Percentiles rank a stretch among this genome's conserved stretches.
Conservation (phyloP, 2,888 invertebrate genomes). For the Leucozona laternaria region DNA sequence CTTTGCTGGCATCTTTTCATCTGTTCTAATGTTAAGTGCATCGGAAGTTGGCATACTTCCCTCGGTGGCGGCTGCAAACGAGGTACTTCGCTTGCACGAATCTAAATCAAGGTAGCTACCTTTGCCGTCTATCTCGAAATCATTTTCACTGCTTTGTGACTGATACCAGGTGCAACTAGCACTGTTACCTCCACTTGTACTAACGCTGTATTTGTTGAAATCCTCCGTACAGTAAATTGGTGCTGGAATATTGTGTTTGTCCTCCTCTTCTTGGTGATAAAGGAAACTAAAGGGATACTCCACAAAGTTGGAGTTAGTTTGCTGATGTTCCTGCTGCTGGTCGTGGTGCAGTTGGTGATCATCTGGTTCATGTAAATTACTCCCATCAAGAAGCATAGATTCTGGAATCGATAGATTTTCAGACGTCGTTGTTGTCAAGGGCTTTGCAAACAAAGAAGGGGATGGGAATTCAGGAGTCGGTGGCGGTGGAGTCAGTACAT, state of each 20-base stretch:
- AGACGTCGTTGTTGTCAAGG: conserved; percentile 78
- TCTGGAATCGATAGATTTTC: conserved; percentile 78
- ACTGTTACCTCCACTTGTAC: conserved; percentile 61
- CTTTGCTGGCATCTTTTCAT: conserved; percentile 94
- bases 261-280: conserved; percentile 70
- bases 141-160: conserved; percentile 79
- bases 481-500: conserved; percentile 40
- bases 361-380: conserved; percentile 57
- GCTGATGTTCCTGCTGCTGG: conserved; percentile 59
- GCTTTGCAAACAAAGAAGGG: conserved; percentile 78
- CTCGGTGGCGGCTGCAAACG: conserved; percentile 82
- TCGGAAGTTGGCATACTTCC: conserved; percentile 80
- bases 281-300: conserved; percentile 80
- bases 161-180: conserved; percentile 69
- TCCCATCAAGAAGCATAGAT: conserved; percentile 58
- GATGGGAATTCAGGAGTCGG: conserved; percentile 55
- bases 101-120: conserved; percentile 83
- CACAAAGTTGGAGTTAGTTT: conserved; percentile 74
- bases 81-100: conserved; percentile 81
- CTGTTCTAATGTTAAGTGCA: conserved; percentile 90
- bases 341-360: conserved; percentile 42
- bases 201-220: conserved; percentile 66
- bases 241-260: conserved; percentile 56
- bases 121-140: conserved; percentile 81
- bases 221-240: conserved; percentile 70